Evolutionary conservation across 2,888 invertebrate species (phyloP), one percentile per base, ranked within the genome.

Genomic region (Pocota personata): DNA sequence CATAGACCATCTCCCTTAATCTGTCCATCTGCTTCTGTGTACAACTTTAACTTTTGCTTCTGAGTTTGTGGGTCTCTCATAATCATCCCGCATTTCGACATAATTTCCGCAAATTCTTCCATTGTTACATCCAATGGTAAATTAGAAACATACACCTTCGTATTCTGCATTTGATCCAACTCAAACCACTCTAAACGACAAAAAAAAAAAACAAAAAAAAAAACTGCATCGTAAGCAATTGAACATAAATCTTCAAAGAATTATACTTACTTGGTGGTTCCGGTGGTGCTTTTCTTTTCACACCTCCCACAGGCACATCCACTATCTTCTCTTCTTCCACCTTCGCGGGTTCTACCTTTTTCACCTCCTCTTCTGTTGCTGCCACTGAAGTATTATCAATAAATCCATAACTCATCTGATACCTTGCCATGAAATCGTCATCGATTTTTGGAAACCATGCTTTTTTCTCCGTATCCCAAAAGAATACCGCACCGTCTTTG

Each of bases 381-480:
- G 90, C 90, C 30, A 62, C 57, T 14, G 90, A 58, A 67, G 93
- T 93, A 88, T 95, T 95, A 89, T 96, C 95, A 55, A 95, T 93
- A 91, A 97, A 97, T 3, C 97, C 97, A 93, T 99, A 99, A 90
- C 94, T 97, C 95, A 99, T 96, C 93, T 99, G 98, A 93, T 99
- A 99, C 75, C 94, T 94, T 0, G 99, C 99, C 93, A 99, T 95
- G 90, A 99, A 99, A 89, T 99, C 98, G 89, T 98, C 98, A 93
- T 98, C 98, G 84, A 99, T 95, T 94, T 97, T 98, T 0, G 99
- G 99, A 93, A 99, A 97, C 98, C 99, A 99, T 3, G 98, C 98
- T 90, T 95, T 96, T 91, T 97, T 98, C 43, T 95, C 95, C 24
- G 94, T 94, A 93, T 99, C 98, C 98, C 98, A 99, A 90, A 98